These are phyloP conservation scores for Colletes latitarsis DNA, from an alignment of 1,140 invertebrate species.

Conservation along the genomic window DNA sequence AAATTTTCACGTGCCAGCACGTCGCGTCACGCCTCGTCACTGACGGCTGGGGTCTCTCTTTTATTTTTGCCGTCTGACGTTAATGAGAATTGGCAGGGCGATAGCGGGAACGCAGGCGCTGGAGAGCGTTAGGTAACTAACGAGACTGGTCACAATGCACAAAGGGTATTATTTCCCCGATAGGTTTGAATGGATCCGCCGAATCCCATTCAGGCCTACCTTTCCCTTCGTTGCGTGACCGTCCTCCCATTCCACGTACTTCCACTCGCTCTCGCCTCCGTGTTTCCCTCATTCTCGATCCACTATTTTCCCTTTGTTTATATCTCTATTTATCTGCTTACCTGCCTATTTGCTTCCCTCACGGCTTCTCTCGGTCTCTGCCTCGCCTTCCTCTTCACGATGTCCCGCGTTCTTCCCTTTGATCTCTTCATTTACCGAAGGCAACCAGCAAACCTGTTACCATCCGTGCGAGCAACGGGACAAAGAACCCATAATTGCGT, in stretches of 20 bases:
- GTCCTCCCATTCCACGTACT: neutral
- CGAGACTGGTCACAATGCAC: constrained; percentile 57
- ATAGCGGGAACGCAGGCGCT: constrained; percentile 27
- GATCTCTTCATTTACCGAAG: neutral
- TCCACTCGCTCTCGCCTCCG: neutral
- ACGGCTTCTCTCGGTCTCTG: neutral
- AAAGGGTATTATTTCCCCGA: constrained; percentile 64
- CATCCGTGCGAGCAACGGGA: neutral
- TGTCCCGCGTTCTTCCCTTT: neutral
- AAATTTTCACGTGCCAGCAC: constrained; percentile 38
- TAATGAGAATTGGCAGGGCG: constrained; percentile 64
- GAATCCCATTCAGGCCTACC: constrained; percentile 52
- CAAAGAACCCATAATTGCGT: neutral
- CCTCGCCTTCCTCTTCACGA: too few relatives aligned
- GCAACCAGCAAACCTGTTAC: neutral
- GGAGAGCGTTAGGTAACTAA: constrained; percentile 56
- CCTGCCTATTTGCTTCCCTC: constrained; percentile 6
- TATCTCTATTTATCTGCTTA: constrained; percentile 19
- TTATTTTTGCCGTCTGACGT: constrained; percentile 49
- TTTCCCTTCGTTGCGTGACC: constrained; percentile 34
- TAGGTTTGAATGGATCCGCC: constrained; percentile 56
- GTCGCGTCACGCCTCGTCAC: constrained; percentile 45
- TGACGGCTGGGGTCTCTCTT: constrained; percentile 16
- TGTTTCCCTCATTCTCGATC: neutral
- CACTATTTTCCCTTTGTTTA: constrained; percentile 35